phyloP scores from a whole-genome alignment of 2,888 invertebrate species.

The Invenusta paracnida region DNA sequence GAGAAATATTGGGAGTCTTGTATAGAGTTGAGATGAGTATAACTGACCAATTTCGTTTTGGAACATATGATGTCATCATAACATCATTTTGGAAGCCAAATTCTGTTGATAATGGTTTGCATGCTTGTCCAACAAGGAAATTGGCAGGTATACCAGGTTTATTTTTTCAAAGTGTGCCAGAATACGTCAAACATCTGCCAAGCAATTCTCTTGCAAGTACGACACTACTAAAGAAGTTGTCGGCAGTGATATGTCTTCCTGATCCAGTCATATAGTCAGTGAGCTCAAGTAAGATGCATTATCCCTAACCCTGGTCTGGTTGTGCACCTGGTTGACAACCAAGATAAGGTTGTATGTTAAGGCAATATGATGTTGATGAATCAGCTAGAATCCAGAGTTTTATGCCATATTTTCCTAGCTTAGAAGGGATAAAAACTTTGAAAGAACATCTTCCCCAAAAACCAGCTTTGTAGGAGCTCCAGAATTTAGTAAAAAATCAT shows the following conservation, averaged over 20 bases:
- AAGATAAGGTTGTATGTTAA: conserved; percentile 32
- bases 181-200: conserved; percentile 23
- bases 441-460: conserved; percentile 11
- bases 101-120: neutral
- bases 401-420: conserved; percentile 2
- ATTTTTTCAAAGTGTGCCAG: conserved; percentile 19
- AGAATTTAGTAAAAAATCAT: neutral
- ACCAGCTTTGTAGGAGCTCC: conserved; percentile 16
- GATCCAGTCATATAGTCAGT: conserved; percentile 28
- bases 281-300: conserved; percentile 7
- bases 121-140: conserved; percentile 22
- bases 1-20: neutral
- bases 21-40: conserved; percentile 28
- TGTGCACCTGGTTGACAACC: neutral
- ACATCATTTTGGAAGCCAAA: conserved; percentile 27
- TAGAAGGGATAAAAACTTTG: conserved; percentile 9
- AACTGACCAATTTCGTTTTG: conserved; percentile 3
- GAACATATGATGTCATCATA: conserved; percentile 8
- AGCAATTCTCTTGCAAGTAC: neutral
- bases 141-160: conserved; percentile 25
- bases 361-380: conserved; percentile 25
- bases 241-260: conserved; percentile 34
- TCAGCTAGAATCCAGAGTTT: conserved; percentile 17
- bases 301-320: conserved; percentile 23
- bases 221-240: conserved; percentile 35